Conservation (phyloP, 2,113 vertebrate genomes). For the Ageneiosus marmoratus region DNA sequence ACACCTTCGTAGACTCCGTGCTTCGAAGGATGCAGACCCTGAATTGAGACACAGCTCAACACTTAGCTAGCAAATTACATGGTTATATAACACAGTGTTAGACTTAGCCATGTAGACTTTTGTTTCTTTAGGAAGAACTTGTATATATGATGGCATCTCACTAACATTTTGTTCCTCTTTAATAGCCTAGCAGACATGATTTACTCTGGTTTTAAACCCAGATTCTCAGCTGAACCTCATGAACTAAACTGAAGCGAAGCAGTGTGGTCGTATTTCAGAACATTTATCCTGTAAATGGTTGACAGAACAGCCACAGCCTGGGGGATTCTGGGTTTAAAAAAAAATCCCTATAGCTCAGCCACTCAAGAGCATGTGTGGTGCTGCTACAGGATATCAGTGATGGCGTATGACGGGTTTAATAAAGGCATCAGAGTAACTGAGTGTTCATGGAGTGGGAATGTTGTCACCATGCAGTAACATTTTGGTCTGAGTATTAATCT, state of each 20-base stretch:
- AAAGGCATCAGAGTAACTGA: conserved; percentile 14
- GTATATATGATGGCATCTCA: neutral
- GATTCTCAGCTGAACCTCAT: neutral
- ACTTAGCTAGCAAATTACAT: neutral
- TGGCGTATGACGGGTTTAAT: conserved; percentile 18
- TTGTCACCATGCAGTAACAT: neutral
- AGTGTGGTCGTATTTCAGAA: neutral
- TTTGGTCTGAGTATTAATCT: neutral
- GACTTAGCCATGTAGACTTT: neutral
- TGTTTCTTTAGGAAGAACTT: neutral
- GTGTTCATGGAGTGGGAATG: neutral
- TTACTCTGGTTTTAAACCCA: neutral
- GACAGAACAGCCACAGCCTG: neutral
- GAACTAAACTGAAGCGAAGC: neutral
- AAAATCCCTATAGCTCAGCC: neutral
- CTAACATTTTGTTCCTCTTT: no score
- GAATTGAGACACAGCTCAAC: neutral
- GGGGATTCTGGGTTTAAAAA: neutral
- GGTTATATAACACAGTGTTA: neutral
- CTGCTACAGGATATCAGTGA: neutral
- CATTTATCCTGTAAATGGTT: neutral
- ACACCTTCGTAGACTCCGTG: no score
- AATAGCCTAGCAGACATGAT: neutral
- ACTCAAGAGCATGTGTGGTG: neutral
- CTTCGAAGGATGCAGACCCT: no score